Percentiles rank a stretch among this genome's conserved stretches.
Evolutionary conservation across 2,797 vertebrate species (phyloP).

Genomic region (Tamandua tetradactyla): DNA sequence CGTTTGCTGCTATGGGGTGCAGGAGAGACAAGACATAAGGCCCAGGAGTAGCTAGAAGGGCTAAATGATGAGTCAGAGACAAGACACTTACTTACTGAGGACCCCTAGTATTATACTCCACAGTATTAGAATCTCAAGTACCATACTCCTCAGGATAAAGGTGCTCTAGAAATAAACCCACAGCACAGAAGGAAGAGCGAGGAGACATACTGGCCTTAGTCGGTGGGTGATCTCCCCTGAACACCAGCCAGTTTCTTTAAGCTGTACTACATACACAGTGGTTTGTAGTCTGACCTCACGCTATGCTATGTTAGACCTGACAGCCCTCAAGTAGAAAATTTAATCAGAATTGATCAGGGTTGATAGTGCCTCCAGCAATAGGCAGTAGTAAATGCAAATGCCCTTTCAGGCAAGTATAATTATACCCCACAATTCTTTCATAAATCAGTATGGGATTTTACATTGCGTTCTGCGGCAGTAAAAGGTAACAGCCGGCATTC

Average conservation of each 20-base stretch:
- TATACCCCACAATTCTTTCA: not conserved
- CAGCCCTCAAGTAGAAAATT: not conserved
- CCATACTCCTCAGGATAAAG: not conserved
- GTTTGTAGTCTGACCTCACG: not conserved
- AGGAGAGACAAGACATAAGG: not conserved
- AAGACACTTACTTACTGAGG: not conserved
- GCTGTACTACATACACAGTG: not conserved
- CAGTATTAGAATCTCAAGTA: not conserved
- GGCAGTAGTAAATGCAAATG: not conserved
- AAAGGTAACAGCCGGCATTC: no score
- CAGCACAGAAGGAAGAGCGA: not conserved
- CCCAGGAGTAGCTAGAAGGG: rapidly evolving
- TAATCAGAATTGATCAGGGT: not conserved
- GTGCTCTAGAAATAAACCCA: not conserved
- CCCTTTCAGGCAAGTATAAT: not conserved
- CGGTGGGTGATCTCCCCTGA: not conserved
- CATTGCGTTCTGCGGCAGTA: rapidly evolving
- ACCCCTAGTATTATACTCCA: no score
- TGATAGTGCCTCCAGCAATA: not conserved
- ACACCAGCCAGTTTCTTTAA: not conserved
- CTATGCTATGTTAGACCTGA: not conserved
- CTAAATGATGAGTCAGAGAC: not conserved
- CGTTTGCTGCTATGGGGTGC: not conserved
- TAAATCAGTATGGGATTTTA: not conserved
- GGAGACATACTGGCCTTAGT: not conserved